Evolutionary conservation across 1,140 invertebrate species (phyloP), one percentile per base, ranked within the genome.

Genomic region (Leptopilina boulardi): DNA sequence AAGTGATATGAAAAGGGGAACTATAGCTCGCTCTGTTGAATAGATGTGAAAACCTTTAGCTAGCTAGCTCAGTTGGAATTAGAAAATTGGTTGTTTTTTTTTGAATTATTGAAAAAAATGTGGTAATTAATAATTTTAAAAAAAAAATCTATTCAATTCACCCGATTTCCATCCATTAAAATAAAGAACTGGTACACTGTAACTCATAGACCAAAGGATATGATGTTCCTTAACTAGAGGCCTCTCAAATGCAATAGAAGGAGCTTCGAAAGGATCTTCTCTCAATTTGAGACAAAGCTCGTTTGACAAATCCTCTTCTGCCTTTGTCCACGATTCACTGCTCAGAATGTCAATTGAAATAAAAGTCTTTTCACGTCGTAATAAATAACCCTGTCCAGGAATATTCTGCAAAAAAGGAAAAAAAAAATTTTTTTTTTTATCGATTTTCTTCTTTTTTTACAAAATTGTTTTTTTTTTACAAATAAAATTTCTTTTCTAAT

Each of bases 191-290:
- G 93, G 93, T 9, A 93, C 93, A 54, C 86, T 77, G 81, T 93
- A 93, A 80, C 92, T 93, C 73, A 90, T 86, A 74, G 92, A 93
- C 90, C 93, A 93, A 3, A 93, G 77, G 71, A 94, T 73, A 44
- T 92, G 91, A 85, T 92, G 88, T 87, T 92, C 91, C 10, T 80
- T 80, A 23, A 89, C 81, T 42, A 91, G 79, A 70, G 89, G 89
- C 74, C 75, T 87, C 66, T 89, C 86, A 41, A 66, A 66, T 15
- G 76, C 72, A n/a, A n/a, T n/a, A 66, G 77, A 80, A 73, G 77
- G 70, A 71, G 86, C 87, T 76, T 89, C 89, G 75, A 87, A 90
- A 5, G 88, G 87, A 79, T 91, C 89, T 72, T 83, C 70, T 30
- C 77, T 76, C 78, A 78, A 71, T 18, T 78, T 70, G 18, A 79